Conservation (phyloP, 2,888 invertebrate genomes). For the Neoitamus cyanurus region DNA sequence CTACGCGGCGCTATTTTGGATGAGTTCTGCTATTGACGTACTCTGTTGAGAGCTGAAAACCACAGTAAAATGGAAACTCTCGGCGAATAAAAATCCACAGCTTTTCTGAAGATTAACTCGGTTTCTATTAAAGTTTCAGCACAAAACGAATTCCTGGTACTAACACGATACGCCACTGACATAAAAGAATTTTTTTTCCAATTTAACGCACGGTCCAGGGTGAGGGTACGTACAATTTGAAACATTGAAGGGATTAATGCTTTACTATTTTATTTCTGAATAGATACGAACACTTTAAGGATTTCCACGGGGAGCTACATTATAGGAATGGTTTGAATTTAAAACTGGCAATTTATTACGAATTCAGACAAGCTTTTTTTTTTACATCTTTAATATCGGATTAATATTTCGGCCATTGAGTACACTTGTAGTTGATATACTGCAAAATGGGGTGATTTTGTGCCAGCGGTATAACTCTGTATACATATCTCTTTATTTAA, state of each 20-base stretch:
- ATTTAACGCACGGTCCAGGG: neutral
- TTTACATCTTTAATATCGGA: too few relatives aligned
- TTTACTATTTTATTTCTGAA: neutral
- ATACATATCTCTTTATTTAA: too few relatives aligned
- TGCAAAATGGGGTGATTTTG: too few relatives aligned
- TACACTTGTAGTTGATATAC: too few relatives aligned
- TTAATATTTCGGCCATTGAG: too few relatives aligned
- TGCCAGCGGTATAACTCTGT: too few relatives aligned
- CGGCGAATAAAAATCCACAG: neutral
- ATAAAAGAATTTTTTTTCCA: neutral
- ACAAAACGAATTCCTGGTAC: neutral
- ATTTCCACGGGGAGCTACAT: too few relatives aligned
- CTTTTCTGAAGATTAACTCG: neutral
- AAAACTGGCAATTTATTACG: too few relatives aligned
- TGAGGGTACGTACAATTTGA: neutral
- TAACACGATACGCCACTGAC: neutral
- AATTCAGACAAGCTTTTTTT: too few relatives aligned
- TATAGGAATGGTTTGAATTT: too few relatives aligned
- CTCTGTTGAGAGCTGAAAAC: neutral
- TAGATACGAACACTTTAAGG: neutral
- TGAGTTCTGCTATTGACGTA: neutral
- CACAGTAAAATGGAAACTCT: neutral
- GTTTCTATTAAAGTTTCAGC: neutral
- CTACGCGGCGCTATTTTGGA: neutral
- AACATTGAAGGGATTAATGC: neutral